Percentiles rank a stretch among this genome's conserved stretches.
Conservation (phyloP, 2,797 vertebrate species). For the Microhierax caerulescens region DNA sequence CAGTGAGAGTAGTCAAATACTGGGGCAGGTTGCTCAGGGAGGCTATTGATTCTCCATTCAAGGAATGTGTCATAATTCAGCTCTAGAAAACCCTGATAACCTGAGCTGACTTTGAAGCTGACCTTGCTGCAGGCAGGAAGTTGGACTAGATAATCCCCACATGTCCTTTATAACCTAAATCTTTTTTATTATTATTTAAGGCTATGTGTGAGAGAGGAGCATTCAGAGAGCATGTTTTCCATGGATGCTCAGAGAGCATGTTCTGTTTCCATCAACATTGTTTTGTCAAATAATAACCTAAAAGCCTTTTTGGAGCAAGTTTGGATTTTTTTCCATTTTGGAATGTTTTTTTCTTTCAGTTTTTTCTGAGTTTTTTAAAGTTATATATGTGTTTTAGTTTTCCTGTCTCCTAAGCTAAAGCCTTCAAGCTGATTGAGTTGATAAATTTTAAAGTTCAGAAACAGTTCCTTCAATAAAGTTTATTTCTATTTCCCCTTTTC, state of each 20-base stretch:
- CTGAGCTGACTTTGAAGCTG: neutral
- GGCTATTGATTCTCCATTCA: neutral
- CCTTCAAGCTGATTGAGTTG: neutral
- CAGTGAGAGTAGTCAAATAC: neutral
- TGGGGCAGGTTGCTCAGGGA: neutral
- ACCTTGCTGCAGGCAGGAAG: neutral
- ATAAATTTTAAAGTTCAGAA: neutral
- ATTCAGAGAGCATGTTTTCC: neutral
- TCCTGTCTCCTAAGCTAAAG: neutral
- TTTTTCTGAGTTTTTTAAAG: neutral
- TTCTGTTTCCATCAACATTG: neutral
- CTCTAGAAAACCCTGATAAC: neutral
- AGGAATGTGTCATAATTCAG: neutral
- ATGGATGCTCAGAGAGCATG: neutral
- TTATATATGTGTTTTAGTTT: neutral
- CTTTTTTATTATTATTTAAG: too few relatives aligned
- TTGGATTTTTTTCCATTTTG: neutral
- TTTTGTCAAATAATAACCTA: neutral
- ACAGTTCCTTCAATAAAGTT: neutral
- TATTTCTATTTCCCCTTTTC: neutral
- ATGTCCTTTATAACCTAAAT: neutral
- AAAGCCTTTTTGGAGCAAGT: fast-evolving
- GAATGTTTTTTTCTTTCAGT: neutral
- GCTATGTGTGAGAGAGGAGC: neutral
- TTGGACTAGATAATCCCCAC: neutral